Evolutionary conservation across 2,888 invertebrate genomes (phyloP), one percentile per base, ranked within the genome.

Genomic region (Tenthredo amoena): DNA sequence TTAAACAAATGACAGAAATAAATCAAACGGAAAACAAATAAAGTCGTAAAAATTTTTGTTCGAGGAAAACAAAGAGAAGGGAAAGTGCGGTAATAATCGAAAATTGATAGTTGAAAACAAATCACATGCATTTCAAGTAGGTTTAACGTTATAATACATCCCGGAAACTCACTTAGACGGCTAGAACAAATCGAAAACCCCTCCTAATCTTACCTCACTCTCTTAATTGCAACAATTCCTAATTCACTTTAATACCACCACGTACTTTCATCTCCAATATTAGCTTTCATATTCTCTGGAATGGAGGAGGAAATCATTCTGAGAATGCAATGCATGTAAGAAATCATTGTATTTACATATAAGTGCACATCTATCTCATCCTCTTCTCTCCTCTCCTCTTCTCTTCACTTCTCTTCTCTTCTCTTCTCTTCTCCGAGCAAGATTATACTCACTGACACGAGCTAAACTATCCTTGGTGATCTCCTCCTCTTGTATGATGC

Each of bases 21-120:
- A 81, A 81, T 81, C 81, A 62, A 81, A 81, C 7, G 12, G 50
- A 62, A 81, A 62, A 21, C 50, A 62, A 81, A 81, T 81, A 81
- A 62, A 50, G 50, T 40, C 62, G 62, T 81, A 81, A 81, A 58
- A 81, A 26, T 26, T 62, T 50, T 79, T 79, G 3, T 81, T 12
- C 5, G 26, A 21, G 58, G 58, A 37, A 62, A 40, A 81, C 34
- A 81, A 31, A 62, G 62, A n/a, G 40, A 62, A 37, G 7, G n/a
- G 40, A 21, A 62, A 77, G 50, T 50, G 31, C 5, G 10, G 34
- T 74, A 74, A 74, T 74, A 43, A 74, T 74, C 43, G 74, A 74
- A 43, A 74, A 43, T 74, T 31, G 31, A 55, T 77, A 55, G 40
- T 34, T 77, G 18, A 31, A 77, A 50, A 77, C 55, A 50, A 18